These are phyloP conservation scores for Apeltes quadracus DNA, from an alignment of 2,113 vertebrate species.

Conservation along the genomic window DNA sequence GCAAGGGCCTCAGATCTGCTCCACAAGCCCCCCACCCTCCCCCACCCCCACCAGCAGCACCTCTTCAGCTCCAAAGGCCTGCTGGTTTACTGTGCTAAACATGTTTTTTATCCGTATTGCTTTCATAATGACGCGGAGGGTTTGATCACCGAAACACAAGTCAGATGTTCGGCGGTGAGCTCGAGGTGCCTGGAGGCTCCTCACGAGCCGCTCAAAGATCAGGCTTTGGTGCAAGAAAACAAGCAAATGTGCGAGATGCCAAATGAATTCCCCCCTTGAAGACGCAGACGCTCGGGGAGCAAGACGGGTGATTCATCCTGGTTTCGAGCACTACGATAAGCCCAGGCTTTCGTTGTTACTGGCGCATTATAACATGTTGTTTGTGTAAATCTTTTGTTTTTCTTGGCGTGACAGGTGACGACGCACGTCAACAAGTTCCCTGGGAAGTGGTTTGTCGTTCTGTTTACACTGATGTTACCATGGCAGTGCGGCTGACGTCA, in stretches of 20 bases:
- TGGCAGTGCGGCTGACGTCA: conserved; percentile 45
- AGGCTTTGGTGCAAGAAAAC: conserved; percentile 76
- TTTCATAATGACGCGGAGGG: conserved; percentile 72
- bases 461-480: conserved; percentile 28
- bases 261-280: conserved; percentile 80
- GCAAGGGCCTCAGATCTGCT: conserved; percentile 42
- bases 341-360: conserved; percentile 27
- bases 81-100: conserved; percentile 61
- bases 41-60: conserved; percentile 11
- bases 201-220: conserved; percentile 78
- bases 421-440: conserved; percentile 16
- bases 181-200: conserved; percentile 79
- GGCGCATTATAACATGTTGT: conserved; percentile 29
- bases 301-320: conserved; percentile 39
- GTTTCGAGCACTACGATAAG: conserved; percentile 18
- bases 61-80: conserved; percentile 60
- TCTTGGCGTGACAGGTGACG: conserved; percentile 12
- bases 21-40: conserved; percentile 6
- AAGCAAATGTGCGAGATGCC: conserved; percentile 74
- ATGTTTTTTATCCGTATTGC: conserved; percentile 64
- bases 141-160: conserved; percentile 77
- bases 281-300: conserved; percentile 44
- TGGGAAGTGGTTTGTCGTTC: conserved; percentile 28
- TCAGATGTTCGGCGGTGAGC: conserved; percentile 79
- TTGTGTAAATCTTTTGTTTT: background rate